Conservation (phyloP, 92 coral and sea anemone genomes). For the Micromussa lordhowensis region DNA sequence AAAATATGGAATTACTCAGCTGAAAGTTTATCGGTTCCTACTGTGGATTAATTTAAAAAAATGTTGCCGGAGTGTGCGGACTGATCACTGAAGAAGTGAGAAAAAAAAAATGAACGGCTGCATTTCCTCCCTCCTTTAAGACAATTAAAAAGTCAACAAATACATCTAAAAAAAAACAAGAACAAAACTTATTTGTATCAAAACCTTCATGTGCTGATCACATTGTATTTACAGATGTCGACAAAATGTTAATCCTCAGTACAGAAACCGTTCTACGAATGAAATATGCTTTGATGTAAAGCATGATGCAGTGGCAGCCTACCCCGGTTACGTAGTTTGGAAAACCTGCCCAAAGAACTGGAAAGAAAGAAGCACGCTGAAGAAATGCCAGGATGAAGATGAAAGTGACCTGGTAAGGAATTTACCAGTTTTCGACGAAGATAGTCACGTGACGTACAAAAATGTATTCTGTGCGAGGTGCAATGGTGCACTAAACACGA, state of each 20-base stretch:
- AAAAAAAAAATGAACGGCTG: too few relatives aligned
- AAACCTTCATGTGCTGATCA: neutral
- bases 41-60: too few relatives aligned
- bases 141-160: neutral
- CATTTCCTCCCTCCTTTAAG: too few relatives aligned
- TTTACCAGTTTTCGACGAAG: slow-evolving; percentile 56
- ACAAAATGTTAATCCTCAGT: neutral
- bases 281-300: slow-evolving; percentile 6
- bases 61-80: too few relatives aligned
- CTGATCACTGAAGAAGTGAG: too few relatives aligned
- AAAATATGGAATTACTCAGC: too few relatives aligned
- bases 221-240: neutral
- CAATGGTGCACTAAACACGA: slow-evolving; percentile 25
- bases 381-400: slow-evolving; percentile 25
- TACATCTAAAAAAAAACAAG: neutral
- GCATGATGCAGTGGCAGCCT: neutral
- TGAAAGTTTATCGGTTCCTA: too few relatives aligned
- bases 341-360: slow-evolving; percentile 20
- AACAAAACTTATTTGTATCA: too few relatives aligned
- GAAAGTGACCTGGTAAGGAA: slow-evolving; percentile 28
- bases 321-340: slow-evolving; percentile 20
- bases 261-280: neutral
- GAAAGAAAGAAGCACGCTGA: neutral
- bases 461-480: slow-evolving; percentile 72
- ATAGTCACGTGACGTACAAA: slow-evolving; percentile 47